These are phyloP conservation scores for Heliconius himera DNA, from an alignment of 1,140 invertebrate genomes.

Conservation along the genomic window DNA sequence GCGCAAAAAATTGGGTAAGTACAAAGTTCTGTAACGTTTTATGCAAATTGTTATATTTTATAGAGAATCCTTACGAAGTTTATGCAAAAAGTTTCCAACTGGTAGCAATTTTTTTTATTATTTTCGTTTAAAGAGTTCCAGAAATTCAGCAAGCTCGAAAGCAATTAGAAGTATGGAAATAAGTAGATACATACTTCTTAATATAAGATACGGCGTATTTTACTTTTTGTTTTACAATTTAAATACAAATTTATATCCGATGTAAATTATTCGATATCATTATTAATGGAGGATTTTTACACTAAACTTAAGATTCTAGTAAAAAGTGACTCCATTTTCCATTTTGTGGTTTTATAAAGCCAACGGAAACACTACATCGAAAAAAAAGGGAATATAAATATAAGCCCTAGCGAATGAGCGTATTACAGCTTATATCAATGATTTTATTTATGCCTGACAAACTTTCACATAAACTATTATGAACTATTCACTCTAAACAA, in stretches of 20 bases:
- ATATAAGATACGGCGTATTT: neutral
- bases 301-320: too few relatives aligned
- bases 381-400: too few relatives aligned
- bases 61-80: constrained; percentile 32
- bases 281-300: too few relatives aligned
- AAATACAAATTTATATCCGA: neutral
- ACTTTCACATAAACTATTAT: neutral
- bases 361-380: too few relatives aligned
- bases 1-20: constrained; percentile 20
- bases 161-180: neutral
- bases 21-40: constrained; percentile 11
- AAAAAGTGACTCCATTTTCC: too few relatives aligned
- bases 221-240: neutral
- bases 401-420: too few relatives aligned
- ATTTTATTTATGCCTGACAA: too few relatives aligned
- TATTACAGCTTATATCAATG: too few relatives aligned
- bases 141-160: neutral
- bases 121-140: constrained; percentile 26
- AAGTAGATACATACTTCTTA: neutral
- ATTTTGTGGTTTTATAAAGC: too few relatives aligned
- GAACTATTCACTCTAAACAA: neutral
- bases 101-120: constrained; percentile 25
- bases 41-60: constrained; percentile 37
- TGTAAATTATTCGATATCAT: too few relatives aligned
- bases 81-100: constrained; percentile 22